Evolutionary conservation across 2,888 invertebrate species (phyloP).

Genomic region (Mesopsocus fuscifrons): DNA sequence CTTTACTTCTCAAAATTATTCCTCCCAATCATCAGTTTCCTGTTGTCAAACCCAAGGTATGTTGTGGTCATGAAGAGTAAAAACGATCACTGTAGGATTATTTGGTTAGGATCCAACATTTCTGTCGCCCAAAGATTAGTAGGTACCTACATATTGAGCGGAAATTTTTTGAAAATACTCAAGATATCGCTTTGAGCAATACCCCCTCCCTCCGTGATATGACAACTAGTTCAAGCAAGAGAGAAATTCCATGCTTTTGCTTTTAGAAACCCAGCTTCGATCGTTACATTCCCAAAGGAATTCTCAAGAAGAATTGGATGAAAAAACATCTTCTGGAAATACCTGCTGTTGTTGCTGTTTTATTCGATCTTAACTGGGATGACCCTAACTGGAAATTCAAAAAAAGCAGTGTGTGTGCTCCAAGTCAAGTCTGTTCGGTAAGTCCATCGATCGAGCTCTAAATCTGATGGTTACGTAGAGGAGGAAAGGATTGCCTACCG

Average conservation of each 20-base stretch:
- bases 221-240: too few species aligned
- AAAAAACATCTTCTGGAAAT: slow-evolving; percentile 75
- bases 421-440: background rate
- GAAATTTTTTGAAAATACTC: too few species aligned
- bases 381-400: slow-evolving; percentile 84
- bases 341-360: slow-evolving; percentile 85
- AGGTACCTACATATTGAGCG: too few species aligned
- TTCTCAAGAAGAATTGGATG: slow-evolving; percentile 90
- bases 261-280: slow-evolving; percentile 69
- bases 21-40: slow-evolving; percentile 74
- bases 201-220: too few species aligned
- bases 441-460: too few species aligned
- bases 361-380: slow-evolving; percentile 96
- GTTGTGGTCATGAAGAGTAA: slow-evolving; percentile 4
- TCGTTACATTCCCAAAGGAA: slow-evolving; percentile 88
- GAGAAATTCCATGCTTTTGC: too few species aligned
- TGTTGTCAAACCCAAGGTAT: slow-evolving; percentile 51
- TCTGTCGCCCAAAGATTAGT: too few species aligned
- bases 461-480: slow-evolving; percentile 6
- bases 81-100: background rate
- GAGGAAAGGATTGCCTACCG: too few species aligned
- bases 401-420: slow-evolving; percentile 40
- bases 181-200: too few species aligned
- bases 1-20: slow-evolving; percentile 67
- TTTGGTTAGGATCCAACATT: too few species aligned